Percentiles rank a stretch among this genome's conserved stretches.
Evolutionary conservation across 1,140 invertebrate genomes (phyloP).

Genomic region (Oreohelix idahoensis): DNA sequence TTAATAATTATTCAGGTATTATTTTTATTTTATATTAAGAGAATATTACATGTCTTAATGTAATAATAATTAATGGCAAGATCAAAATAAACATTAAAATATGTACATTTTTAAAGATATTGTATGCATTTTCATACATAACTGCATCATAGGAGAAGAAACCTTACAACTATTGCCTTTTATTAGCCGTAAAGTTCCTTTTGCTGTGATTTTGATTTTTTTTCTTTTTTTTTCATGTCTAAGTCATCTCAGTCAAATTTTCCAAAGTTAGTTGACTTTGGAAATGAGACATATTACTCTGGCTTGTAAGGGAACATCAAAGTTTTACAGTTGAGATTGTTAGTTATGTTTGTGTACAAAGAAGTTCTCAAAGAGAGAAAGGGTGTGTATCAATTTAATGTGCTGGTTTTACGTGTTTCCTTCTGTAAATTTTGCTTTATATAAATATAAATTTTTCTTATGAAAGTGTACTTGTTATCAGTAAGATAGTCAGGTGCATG

Average conservation of each 20-base stretch:
- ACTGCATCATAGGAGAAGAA: conserved; percentile 28
- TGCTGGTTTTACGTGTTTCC: neutral
- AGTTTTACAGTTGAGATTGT: conserved; percentile 14
- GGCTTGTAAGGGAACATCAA: conserved; percentile 41
- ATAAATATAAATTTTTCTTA: no score
- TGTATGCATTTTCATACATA: conserved; percentile 13
- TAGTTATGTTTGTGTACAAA: neutral
- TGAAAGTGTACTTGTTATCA: no score
- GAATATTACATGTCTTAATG: neutral
- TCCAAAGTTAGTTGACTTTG: conserved; percentile 1
- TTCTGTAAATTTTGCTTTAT: neutral
- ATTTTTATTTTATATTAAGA: neutral
- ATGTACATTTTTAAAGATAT: neutral
- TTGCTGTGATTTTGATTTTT: conserved; percentile 30
- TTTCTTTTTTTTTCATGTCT: neutral
- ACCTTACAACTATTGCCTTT: conserved; percentile 35
- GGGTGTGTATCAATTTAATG: neutral
- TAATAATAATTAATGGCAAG: neutral
- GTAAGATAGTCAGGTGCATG: neutral
- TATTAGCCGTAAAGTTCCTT: conserved; percentile 36
- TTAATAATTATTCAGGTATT: neutral
- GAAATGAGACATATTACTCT: conserved; percentile 3
- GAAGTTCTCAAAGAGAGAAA: neutral
- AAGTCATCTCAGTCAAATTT: neutral
- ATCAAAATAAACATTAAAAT: neutral